Evolutionary conservation across 2,797 vertebrate species (phyloP), one percentile per base, ranked within the genome.

Genomic region (Parauchenoglanis punctatus): DNA sequence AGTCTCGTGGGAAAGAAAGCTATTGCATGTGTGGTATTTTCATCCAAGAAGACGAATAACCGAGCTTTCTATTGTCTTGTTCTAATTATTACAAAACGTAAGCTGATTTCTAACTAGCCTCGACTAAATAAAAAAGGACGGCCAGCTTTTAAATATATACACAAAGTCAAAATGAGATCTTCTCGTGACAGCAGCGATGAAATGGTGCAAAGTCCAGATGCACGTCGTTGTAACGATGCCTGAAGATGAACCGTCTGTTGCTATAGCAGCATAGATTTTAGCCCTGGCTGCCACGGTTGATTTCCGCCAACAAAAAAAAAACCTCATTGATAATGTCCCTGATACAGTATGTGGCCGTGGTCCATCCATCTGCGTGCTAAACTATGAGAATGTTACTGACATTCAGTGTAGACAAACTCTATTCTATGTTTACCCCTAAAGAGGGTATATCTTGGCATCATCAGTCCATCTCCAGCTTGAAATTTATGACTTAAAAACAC

Each of bases 181-280:
- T 54, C 46, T 49, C 25, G 17, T 44, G 52, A 81, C 54, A 75
- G 68, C 76, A 88, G 87, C 77, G 49, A 65, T 82, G 80, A 91
- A 92, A 63, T 87, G 88, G 89, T 87, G 17, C 87, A 89, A 84
- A 84, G 61, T 49, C 88, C 91, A 89, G 75, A 89, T 83, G 89
- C 83, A 91, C 85, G 84, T 90, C 83, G 61, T 82, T 89, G 88
- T 76, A 86, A 81, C 70, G 56, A 73, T 68, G 88, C 85, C 86
- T 81, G 83, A 87, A 88, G 25, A 90, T 90, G 89, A 91, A 91
- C 92, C 89, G 92, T 90, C 89, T 87, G 92, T 93, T 54, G 90
- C 85, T 85, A 86, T 92, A 95, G 95, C 94, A 95, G 94, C 95
- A 92, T 70, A 90, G 87, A 91, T 92, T 90, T 90, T 88, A 95